Evolutionary conservation across 2,797 vertebrate genomes (phyloP), one percentile per base, ranked within the genome.

Genomic region (Smutsia gigantea): DNA sequence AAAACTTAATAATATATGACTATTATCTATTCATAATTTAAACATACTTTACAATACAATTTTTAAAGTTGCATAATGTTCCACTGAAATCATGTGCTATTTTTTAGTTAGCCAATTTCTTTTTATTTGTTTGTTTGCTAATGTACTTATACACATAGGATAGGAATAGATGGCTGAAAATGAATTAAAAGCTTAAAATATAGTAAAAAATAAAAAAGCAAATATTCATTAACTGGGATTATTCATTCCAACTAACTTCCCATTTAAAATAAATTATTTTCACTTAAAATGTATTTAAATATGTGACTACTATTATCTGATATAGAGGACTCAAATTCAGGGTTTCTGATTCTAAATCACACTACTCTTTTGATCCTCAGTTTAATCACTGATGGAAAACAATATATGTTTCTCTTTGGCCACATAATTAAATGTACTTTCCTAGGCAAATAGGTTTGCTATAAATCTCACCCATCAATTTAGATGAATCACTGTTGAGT

Each of bases 251-350:
- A 87, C 17, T 49, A 63, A 51, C 82, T 46, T 93, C 17, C 55
- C 51, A 71, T 51, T 21, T 79, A 77, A 82, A 7, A 88, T n/a
- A 97, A 91, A 91, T 23, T 95, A 39, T 71, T 86, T 90, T 72
- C 57, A 42, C 66, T 18, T 72, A 68, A 96, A 71, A 91, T 42
- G 8, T 7, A 81, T 51, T 83, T 29, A 49, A 71, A 86, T 39
- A 31, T 37, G 1, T 51, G 19, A 69, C 23, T 46, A 42, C 37
- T 81, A 46, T 51, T 19, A 34, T 90, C 14, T 34, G 19, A 13
- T 34, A 71, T 6, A 77, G 29, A 57, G 64, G 23, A 75, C 25
- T 37, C 34, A 90, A 69, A 87, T 68, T 87, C 57, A 79, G 66
- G 14, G 18, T 95, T 69, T 79, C 69, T 87, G 42, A 74, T 34